Evolutionary conservation across 2,113 vertebrate genomes (phyloP).

Genomic region (Corythornis madagascariensis): DNA sequence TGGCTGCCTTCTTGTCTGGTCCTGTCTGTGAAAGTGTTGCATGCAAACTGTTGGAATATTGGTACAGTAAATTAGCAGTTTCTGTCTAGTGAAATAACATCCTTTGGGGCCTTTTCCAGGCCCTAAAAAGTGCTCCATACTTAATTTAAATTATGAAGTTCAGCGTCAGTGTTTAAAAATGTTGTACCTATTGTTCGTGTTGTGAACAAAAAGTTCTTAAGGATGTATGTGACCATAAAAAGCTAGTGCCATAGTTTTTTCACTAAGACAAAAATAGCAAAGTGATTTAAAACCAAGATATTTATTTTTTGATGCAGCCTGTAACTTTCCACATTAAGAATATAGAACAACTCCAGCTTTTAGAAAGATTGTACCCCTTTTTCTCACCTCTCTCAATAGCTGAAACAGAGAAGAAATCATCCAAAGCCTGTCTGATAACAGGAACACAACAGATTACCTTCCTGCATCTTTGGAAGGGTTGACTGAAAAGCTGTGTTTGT

Average conservation of each 20-base stretch:
- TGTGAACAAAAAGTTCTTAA: not conserved
- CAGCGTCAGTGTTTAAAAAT: not conserved
- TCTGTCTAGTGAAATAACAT: not conserved
- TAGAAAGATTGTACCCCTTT: not conserved
- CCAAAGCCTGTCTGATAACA: not conserved
- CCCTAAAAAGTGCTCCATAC: not conserved
- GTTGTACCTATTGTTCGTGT: not conserved
- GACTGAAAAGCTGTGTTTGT: not conserved
- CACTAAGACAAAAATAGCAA: not conserved
- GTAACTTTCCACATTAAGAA: not conserved
- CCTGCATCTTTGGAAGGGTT: not conserved
- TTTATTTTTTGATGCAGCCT: not conserved
- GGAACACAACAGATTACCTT: not conserved
- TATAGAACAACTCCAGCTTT: not conserved
- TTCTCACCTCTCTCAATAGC: not conserved
- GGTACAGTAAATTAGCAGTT: not conserved
- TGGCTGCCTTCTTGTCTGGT: not conserved
- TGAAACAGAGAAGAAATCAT: not conserved
- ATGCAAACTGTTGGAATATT: slow-evolving; percentile 4
- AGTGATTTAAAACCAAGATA: not conserved
- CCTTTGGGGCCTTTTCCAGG: not conserved
- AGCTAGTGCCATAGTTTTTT: not conserved
- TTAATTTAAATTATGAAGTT: slow-evolving; percentile 43
- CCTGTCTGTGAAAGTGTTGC: not conserved
- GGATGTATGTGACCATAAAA: not conserved